Percentiles rank a stretch among this genome's conserved stretches.
phyloP scores from a whole-genome alignment of 1,140 invertebrate species.

The Cardiocondyla obscurior region DNA sequence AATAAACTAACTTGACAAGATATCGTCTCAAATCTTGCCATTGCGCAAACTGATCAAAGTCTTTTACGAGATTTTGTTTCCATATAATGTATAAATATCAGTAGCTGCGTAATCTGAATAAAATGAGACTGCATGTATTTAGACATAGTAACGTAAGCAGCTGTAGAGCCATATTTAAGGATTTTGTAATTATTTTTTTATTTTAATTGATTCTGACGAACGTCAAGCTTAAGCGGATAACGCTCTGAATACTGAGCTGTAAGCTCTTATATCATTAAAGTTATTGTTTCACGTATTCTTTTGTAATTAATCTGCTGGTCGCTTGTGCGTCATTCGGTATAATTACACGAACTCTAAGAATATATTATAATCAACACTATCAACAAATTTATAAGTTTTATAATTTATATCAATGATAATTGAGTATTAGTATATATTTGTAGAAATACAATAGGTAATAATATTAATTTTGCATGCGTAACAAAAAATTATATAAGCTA shows the following conservation, averaged over 20 bases:
- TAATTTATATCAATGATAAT: too few relatives aligned
- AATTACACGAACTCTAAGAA: too few relatives aligned
- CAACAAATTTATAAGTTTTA: too few relatives aligned
- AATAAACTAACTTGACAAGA: too few relatives aligned
- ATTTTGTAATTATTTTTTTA: constrained; percentile 65
- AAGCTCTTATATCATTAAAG: constrained; percentile 62
- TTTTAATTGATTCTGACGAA: constrained; percentile 44
- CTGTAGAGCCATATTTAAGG: constrained; percentile 48
- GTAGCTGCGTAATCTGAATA: constrained; percentile 52
- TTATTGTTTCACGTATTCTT: constrained; percentile 72
- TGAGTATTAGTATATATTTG: too few relatives aligned
- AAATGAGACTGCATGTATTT: constrained; percentile 68
- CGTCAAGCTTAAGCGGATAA: constrained; percentile 32
- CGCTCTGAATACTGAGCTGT: too few relatives aligned
- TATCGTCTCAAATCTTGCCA: not conserved
- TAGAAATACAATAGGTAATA: too few relatives aligned
- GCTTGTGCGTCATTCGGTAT: not conserved
- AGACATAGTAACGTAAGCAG: constrained; percentile 49
- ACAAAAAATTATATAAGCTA: too few relatives aligned
- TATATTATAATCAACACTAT: too few relatives aligned
- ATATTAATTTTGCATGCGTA: too few relatives aligned
- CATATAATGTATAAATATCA: constrained; percentile 70
- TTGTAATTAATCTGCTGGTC: not conserved
- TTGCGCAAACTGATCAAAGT: constrained; percentile 25
- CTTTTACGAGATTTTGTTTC: constrained; percentile 52